Evolutionary conservation across 2,888 invertebrate genomes (phyloP), one percentile per base, ranked within the genome.

Genomic region (Lithophane leautieri): DNA sequence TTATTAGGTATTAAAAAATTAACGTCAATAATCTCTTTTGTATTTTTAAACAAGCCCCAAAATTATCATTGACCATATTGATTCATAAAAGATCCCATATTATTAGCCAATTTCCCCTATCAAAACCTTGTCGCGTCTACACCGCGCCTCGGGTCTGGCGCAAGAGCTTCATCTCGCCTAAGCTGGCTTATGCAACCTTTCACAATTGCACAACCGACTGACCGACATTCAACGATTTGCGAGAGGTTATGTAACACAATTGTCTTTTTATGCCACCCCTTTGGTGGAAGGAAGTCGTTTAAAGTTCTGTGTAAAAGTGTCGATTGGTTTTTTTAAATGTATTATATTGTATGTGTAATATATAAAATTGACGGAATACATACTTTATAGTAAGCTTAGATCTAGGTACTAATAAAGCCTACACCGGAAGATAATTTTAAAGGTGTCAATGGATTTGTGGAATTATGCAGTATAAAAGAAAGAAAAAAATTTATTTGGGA

Each of bases 141-240:
- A 25, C 22, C 22, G 9, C 2, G n/a, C 22, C 67, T 62, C n/a
- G 25, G 58, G 62, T 78, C 79, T 84, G 83, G 92, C 89, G 91
- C 90, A 90, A 89, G 76, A 78, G 76, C 93, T 86, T 93, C 96
- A 96, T 96, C 96, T 96, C 94, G 93, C 89, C 91, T 95, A 95
- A 94, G 92, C 92, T 84, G 85, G 82, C 93, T 92, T 96, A 95
- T 92, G 95, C 94, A 96, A 96, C 95, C 95, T 95, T 96, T 96
- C 95, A 91, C 95, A 94, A 81, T 96, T 95, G 93, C 94, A 90
- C 94, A 95, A 96, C 91, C 73, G 73, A 87, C 88, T 95, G 96
- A 94, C 96, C 96, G 96, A 96, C 95, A 95, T 96, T 94, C 91
- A 89, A 85, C 89, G 89, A 89, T 93, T 92, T 87, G 92, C 92